Conservation (phyloP, 2,113 vertebrate genomes). For the Pelobates fuscus region DNA sequence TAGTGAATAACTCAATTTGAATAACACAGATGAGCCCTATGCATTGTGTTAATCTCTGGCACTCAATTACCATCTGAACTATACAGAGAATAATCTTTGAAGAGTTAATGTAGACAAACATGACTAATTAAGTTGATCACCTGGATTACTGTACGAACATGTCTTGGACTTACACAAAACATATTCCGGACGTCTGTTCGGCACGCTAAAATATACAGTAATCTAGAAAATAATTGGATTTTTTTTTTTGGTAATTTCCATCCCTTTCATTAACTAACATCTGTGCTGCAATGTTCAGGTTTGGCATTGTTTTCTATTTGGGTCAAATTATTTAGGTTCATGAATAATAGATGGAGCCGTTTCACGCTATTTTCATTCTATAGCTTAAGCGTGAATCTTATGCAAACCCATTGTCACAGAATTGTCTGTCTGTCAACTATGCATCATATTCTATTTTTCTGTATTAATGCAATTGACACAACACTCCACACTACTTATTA, state of each 20-base stretch:
- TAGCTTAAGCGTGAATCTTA: constrained; percentile 51
- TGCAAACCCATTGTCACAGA: constrained; percentile 57
- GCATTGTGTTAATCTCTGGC: too few species aligned
- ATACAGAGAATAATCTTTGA: not conserved
- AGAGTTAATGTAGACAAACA: not conserved
- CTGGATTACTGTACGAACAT: not conserved
- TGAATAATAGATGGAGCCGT: constrained; percentile 65
- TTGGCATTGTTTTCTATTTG: constrained; percentile 1
- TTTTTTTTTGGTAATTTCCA: not conserved
- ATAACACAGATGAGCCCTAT: too few species aligned
- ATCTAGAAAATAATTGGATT: not conserved
- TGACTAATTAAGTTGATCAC: not conserved
- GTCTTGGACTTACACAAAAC: not conserved
- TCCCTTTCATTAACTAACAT: not conserved
- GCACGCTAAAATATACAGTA: not conserved
- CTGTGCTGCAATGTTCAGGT: not conserved
- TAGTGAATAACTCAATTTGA: too few species aligned
- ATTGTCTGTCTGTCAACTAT: constrained; percentile 60
- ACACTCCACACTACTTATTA: constrained; percentile 63
- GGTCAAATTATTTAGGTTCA: constrained; percentile 59
- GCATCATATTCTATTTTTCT: constrained; percentile 61
- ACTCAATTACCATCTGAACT: too few species aligned
- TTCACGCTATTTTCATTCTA: constrained; percentile 56
- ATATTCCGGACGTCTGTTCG: constrained; percentile 1
- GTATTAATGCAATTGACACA: constrained; percentile 68